phyloP scores from a whole-genome alignment of 2,797 vertebrate genomes.

The Oreochromis mossambicus region DNA sequence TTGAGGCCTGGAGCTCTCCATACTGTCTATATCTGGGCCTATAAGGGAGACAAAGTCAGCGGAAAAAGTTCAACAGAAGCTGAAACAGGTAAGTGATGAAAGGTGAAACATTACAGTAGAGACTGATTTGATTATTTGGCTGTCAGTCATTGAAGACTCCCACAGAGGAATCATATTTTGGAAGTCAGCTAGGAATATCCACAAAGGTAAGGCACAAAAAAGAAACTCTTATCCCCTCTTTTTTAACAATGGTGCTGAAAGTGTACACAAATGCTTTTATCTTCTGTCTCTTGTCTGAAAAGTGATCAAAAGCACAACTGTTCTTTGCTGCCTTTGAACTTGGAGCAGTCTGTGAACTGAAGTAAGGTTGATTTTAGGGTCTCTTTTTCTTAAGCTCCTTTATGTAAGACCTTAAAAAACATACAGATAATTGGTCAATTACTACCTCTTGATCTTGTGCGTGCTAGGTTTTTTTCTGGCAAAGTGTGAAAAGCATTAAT shows the following conservation, averaged over 20 bases:
- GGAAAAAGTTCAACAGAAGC: conserved; percentile 70
- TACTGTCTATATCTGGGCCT: conserved; percentile 77
- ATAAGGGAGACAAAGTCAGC: conserved; percentile 75
- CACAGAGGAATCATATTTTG: background rate
- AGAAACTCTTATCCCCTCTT: background rate
- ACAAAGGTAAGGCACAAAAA: background rate
- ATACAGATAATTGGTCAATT: background rate
- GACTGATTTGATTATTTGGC: background rate
- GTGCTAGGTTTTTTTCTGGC: background rate
- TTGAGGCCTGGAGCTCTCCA: conserved; percentile 79
- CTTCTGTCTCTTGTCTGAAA: background rate
- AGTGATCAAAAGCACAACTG: background rate
- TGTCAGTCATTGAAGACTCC: background rate
- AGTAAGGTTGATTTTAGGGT: background rate
- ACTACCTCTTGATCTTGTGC: background rate
- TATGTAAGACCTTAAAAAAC: background rate
- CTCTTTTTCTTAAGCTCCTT: background rate
- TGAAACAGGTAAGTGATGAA: conserved; percentile 77
- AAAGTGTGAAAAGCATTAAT: conserved; percentile 4
- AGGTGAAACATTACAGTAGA: background rate
- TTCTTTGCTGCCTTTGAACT: background rate
- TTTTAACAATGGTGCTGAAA: background rate
- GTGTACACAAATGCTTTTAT: background rate
- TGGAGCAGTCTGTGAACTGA: background rate
- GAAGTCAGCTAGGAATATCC: background rate